Base-by-base conservation (phyloP, 53 echinoderm and acorn worm species). In the Luidia sarsii region DNA sequence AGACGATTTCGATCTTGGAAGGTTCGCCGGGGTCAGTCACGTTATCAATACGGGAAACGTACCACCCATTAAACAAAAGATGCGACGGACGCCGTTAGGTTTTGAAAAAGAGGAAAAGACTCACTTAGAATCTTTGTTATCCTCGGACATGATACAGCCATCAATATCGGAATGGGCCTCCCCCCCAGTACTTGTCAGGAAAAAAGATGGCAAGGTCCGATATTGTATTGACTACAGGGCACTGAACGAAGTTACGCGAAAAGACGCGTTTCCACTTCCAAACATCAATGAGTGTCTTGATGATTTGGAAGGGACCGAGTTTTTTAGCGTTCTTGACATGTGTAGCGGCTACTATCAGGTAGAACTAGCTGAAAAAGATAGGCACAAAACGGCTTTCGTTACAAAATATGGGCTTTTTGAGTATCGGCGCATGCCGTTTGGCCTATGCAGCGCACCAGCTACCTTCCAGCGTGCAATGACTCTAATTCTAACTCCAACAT, bases 181-280 rank as follows among this genome's bases (percentile, higher is more conserved):
- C n/a, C n/a, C n/a, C n/a, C n/a, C 83, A 30, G n/a, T n/a, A n/a
- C n/a, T n/a, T n/a, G n/a, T n/a, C n/a, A n/a, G n/a, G n/a, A n/a
- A n/a, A n/a, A n/a, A n/a, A n/a, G n/a, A n/a, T n/a, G n/a, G n/a
- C n/a, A n/a, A n/a, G n/a, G n/a, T n/a, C n/a, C n/a, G n/a, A n/a
- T n/a, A n/a, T n/a, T n/a, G n/a, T n/a, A n/a, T n/a, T n/a, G n/a
- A n/a, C n/a, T n/a, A n/a, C n/a, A 43, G 90, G 0, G 45, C 41
- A 11, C 49, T 90, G 0, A 91, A 91, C 67, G 67, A 91, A 56
- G 69, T 91, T 1, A 91, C 79, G 0, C 19, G 56, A 3, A 85
- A 85, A 48, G 81, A 85, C 51, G 92, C 81, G 3, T 91, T 79
- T 37, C 92, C 88, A n/a, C 68, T 91, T 24, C 87, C 92, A 39